Conservation (phyloP, 23 tunicate species). For the Clavelina lepadiformis region DNA sequence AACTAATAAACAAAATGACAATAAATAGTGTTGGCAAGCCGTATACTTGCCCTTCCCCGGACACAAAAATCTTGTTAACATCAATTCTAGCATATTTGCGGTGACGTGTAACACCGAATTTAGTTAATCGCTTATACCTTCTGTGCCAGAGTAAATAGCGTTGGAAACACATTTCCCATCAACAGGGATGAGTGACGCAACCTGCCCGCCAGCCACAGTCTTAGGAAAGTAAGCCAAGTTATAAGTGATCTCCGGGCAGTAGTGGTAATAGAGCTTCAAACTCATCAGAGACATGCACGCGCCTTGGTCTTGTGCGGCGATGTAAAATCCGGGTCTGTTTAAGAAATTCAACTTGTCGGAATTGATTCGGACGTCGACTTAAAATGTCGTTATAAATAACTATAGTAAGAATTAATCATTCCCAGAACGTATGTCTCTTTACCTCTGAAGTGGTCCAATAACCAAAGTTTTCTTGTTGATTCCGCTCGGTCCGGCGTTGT, state of each 20-base stretch:
- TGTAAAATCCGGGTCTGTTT: constrained; percentile 66
- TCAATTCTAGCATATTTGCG: background rate
- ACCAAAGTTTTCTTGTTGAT: constrained; percentile 76
- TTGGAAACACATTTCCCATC: constrained; percentile 72
- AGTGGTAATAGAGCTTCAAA: constrained; percentile 68
- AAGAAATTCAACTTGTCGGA: background rate
- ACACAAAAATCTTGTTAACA: background rate
- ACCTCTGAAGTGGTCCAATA: constrained; percentile 69
- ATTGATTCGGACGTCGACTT: background rate
- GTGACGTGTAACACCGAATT: background rate
- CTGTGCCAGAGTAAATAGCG: constrained; percentile 45
- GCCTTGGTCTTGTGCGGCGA: constrained; percentile 91
- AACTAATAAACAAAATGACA: constrained; percentile 29
- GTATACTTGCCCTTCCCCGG: too few species aligned
- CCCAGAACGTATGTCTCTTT: background rate
- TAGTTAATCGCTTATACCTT: constrained; percentile 22
- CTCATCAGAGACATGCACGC: constrained; percentile 83
- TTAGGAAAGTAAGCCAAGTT: constrained; percentile 69
- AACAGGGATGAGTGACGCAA: constrained; percentile 56
- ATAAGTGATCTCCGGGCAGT: constrained; percentile 68
- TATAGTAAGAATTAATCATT: too few species aligned
- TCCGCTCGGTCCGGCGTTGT: constrained; percentile 30
- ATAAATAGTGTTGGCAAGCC: background rate
- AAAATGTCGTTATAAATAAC: too few species aligned
- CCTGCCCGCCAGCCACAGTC: constrained; percentile 62